Conservation (phyloP, 2,113 vertebrate genomes). For the Indri indri region DNA sequence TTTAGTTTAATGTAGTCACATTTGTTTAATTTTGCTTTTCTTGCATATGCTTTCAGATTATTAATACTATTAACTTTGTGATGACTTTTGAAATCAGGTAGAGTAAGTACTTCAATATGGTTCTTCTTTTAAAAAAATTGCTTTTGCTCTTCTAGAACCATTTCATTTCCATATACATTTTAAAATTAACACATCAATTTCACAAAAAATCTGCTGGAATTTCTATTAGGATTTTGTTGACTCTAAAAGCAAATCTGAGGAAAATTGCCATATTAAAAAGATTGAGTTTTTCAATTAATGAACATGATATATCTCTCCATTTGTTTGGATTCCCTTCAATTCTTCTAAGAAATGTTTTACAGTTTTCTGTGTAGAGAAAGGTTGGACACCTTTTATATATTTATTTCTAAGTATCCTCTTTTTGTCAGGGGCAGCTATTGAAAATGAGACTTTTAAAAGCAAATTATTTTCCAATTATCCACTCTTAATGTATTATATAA, state of each 20-base stretch:
- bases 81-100: background rate
- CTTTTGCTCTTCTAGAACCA: background rate
- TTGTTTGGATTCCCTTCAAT: background rate
- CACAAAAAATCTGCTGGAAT: background rate
- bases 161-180: background rate
- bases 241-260: background rate
- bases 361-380: background rate
- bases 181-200: background rate
- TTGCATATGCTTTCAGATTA: background rate
- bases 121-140: background rate
- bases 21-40: background rate
- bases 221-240: background rate
- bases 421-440: background rate
- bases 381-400: background rate
- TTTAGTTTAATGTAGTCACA: background rate
- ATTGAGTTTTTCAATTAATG: background rate
- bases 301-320: background rate
- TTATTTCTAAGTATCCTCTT: background rate
- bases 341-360: background rate
- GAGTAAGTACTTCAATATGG: background rate
- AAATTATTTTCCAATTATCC: background rate
- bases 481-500: background rate
- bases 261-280: background rate
- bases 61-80: background rate
- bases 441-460: background rate